Conservation (phyloP, 1,140 invertebrate species). For the Trichomalopsis sarcophagae region DNA sequence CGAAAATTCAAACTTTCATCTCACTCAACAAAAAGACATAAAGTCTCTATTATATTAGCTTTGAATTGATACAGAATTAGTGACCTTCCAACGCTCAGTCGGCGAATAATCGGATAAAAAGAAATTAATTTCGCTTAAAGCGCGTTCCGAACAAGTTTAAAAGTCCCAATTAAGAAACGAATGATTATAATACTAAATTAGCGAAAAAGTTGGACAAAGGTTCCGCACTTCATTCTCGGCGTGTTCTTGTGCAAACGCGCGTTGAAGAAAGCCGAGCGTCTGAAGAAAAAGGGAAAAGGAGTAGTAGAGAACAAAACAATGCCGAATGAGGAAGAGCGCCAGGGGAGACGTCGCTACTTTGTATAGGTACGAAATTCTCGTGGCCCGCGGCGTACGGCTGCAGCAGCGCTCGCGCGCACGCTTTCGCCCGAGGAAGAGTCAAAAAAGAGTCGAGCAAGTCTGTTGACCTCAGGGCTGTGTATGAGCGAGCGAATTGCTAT, state of each 20-base stretch:
- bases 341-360: neutral
- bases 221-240: neutral
- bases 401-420: neutral
- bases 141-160: neutral
- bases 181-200: conserved; percentile 34
- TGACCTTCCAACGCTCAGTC: neutral
- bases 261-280: neutral
- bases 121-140: neutral
- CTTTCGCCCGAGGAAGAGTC: neutral
- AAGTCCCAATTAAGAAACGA: neutral
- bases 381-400: neutral
- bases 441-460: neutral
- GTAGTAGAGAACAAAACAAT: neutral
- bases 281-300: neutral
- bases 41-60: neutral
- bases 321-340: neutral
- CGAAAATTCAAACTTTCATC: too few relatives aligned
- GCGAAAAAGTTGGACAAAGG: neutral
- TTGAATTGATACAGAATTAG: neutral
- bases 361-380: neutral
- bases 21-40: neutral
- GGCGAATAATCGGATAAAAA: neutral
- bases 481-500: neutral
- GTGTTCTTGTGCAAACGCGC: neutral
- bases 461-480: neutral